Evolutionary conservation across 2,113 vertebrate genomes (phyloP), one percentile per base, ranked within the genome.

Genomic region (Eulemur rufifrons): DNA sequence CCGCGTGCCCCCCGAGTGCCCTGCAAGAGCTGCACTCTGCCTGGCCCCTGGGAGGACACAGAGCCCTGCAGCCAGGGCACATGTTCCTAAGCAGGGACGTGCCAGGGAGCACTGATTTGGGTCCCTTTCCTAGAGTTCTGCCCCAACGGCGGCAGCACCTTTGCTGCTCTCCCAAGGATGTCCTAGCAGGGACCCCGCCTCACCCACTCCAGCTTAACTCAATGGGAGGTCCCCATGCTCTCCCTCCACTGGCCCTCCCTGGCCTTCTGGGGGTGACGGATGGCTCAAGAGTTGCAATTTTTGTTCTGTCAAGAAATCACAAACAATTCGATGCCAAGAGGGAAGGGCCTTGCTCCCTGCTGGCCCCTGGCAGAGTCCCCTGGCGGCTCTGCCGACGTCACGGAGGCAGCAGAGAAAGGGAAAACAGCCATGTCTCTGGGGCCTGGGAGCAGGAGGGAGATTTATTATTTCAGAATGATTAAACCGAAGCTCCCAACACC

Each of bases 371-470:
- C 71, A 93, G 23, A 8, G 42, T 59, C 95, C 93, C 42, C 0
- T 0, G 80, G 95, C 97, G 84, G 63, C 37, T 86, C 71, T 27
- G 96, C 94, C 96, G 78, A 97, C 97, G 83, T 98, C 98, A 98
- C 2, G 2, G 9, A 52, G 71, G 73, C 27, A 12, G 29, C 25
- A 15, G 86, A 76, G 91, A 80, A 50, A 92, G 94, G 80, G 92
- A 98, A 98, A 98, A 98, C 96, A 98, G 96, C 82, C 81, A 81
- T 54, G 95, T 83, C 97, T 61, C 80, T 80, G 86, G 64, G 97
- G 83, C 11, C 8, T 34, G 14, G 61, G 64, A 34, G 54, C 42
- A 32, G 63, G 69, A 61, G 68, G 21, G 92, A 96, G 64, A 64
- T 42, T 86, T 50, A 27, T 61, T 29, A 18, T 66, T 45, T 94